Evolutionary conservation across 2,113 vertebrate genomes (phyloP).

Genomic region (Eudyptes chrysolophus): DNA sequence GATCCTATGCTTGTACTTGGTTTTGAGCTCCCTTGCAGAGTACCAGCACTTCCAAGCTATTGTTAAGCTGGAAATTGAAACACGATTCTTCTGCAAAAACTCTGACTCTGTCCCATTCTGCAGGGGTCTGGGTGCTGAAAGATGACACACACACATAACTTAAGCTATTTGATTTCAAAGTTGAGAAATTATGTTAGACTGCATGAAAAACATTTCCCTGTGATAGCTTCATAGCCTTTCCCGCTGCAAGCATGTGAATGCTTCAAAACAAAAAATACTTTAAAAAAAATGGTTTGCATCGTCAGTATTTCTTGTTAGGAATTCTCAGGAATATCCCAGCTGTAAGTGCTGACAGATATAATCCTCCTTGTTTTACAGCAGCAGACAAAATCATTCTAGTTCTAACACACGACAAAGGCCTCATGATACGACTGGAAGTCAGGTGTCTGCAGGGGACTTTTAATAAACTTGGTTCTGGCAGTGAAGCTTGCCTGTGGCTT

Average conservation of each 20-base stretch:
- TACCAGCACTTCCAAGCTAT: neutral
- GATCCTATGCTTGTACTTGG: neutral
- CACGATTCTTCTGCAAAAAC: neutral
- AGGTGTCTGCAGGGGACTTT: neutral
- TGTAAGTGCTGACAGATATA: neutral
- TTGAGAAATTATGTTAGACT: neutral
- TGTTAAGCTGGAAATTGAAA: conserved; percentile 7
- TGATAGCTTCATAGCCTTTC: neutral
- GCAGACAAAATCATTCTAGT: fast-evolving
- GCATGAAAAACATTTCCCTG: neutral
- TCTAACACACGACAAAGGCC: neutral
- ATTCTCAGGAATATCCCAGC: neutral
- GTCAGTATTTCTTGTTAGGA: neutral
- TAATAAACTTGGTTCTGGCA: neutral
- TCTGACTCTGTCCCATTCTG: neutral
- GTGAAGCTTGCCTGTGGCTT: neutral
- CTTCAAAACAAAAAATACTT: neutral
- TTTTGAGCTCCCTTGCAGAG: neutral
- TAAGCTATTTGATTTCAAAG: neutral
- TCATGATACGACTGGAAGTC: neutral
- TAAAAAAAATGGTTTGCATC: neutral
- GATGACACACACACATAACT: neutral
- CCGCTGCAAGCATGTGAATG: neutral
- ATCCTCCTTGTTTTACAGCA: neutral
- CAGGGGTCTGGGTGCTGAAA: conserved; percentile 1